These are phyloP conservation scores for Drosophila quinaria DNA, from an alignment of 2,888 invertebrate genomes.

Conservation along the genomic window DNA sequence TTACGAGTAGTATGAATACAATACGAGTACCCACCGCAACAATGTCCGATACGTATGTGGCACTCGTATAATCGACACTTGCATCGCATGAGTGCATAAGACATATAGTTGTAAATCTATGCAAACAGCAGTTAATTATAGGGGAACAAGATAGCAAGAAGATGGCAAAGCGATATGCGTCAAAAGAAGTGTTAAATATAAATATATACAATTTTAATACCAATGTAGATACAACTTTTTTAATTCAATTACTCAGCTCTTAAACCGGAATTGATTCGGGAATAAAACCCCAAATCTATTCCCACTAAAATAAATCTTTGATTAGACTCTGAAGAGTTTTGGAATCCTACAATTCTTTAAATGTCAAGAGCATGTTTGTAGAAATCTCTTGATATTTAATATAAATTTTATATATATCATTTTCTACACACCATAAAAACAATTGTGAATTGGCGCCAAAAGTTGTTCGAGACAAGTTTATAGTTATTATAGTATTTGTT, in stretches of 20 bases:
- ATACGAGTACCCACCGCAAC: slow-evolving; percentile 39
- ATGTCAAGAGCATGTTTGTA: neutral
- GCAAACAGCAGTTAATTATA: slow-evolving; percentile 42
- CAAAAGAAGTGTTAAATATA: slow-evolving; percentile 37
- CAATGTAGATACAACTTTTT: slow-evolving; percentile 4
- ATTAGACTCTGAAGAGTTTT: neutral
- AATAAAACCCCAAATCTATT: neutral
- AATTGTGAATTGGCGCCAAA: slow-evolving; percentile 17
- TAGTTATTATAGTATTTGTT: slow-evolving; percentile 13
- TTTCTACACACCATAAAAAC: slow-evolving; percentile 7
- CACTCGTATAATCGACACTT: slow-evolving; percentile 64
- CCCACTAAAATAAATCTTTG: neutral
- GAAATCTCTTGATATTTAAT: neutral
- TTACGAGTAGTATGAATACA: slow-evolving; percentile 39
- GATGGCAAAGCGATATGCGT: slow-evolving; percentile 3
- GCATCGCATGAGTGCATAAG: slow-evolving; percentile 61
- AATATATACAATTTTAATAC: slow-evolving; percentile 40
- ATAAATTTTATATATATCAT: neutral
- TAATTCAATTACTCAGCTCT: neutral
- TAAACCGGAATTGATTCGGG: slow-evolving; percentile 3
- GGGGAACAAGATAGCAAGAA: slow-evolving; percentile 14
- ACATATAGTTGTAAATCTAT: slow-evolving; percentile 56
- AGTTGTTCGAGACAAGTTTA: slow-evolving; percentile 60
- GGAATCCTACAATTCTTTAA: neutral
- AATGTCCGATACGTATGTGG: slow-evolving; percentile 47